phyloP scores from a whole-genome alignment of 2,888 invertebrate genomes.

The Eupithecia pulchellata region DNA sequence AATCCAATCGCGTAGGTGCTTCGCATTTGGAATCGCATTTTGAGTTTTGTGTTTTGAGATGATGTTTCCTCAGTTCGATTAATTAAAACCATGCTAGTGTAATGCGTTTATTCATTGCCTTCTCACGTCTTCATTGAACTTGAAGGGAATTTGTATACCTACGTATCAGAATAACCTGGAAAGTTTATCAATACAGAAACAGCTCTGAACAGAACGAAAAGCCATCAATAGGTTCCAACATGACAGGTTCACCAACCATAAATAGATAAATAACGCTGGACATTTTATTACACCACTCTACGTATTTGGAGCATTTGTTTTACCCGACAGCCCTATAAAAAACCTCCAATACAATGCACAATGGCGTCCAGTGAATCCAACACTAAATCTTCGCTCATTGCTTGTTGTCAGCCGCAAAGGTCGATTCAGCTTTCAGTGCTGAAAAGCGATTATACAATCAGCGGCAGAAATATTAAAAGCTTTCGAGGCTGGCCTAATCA shows the following conservation, averaged over 20 bases:
- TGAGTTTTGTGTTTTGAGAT: constrained; percentile 1
- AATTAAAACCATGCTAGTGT: not conserved
- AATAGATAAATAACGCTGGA: not conserved
- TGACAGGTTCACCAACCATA: not conserved
- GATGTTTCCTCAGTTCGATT: not conserved
- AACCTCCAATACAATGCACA: constrained; percentile 29
- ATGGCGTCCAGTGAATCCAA: constrained; percentile 39
- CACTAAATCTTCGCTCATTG: constrained; percentile 56
- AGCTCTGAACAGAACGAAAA: no score
- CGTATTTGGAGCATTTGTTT: not conserved
- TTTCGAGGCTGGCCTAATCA: not conserved
- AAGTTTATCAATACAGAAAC: no score
- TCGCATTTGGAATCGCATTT: constrained; percentile 8
- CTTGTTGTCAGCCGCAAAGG: constrained; percentile 57
- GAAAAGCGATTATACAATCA: not conserved
- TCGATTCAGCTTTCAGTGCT: constrained; percentile 36
- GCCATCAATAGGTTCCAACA: not conserved
- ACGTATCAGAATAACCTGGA: no score
- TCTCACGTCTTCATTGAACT: not conserved
- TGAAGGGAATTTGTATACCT: no score
- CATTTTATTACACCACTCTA: not conserved
- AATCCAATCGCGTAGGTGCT: constrained; percentile 19
- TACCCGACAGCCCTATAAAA: constrained; percentile 25
- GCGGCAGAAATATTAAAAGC: not conserved
- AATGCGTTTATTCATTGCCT: not conserved